Base-by-base conservation (phyloP, 2,888 invertebrate genomes). In the Sinhomidia bicolor region DNA sequence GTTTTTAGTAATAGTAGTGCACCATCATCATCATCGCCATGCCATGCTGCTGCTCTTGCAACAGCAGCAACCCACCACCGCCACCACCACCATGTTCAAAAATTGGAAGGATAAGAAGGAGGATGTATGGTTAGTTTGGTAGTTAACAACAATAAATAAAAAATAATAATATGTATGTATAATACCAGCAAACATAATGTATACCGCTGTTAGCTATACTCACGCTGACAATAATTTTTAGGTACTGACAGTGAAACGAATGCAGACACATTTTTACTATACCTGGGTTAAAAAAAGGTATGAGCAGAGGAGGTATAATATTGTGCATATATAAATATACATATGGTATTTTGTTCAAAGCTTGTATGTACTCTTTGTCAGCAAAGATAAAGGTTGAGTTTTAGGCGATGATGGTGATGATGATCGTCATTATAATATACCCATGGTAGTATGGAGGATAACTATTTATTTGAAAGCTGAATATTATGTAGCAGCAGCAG, bases 121-220 rank as follows among this genome's bases (percentile, higher is more conserved):
- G 76, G 76, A 51, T 76, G 54, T 76, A 76, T 76, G 76, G 76
- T 76, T 76, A 51, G 54, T 76, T 76, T 76, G 51, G 76, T 76
- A 76, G 76, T 76, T 76, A 76, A 76, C 51, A 74, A 47, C 6
- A 76, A 32, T 36, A 29, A 65, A 29, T 36, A 36, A 36, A 32
- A 65, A 65, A 20, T n/a, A n/a, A n/a, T n/a, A n/a, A n/a, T n/a
- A n/a, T n/a, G n/a, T n/a, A n/a, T n/a, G n/a, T n/a, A 20, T 65
- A 36, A 65, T 32, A 65, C 29, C 57, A 57, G 57, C 57, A 36
- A 36, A 36, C 12, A 51, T 36, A 23, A 57, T 17, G 23, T 14
- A 62, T 5, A 29, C 14, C 62, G 62, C 62, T 62, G 57, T 57
- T 57, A 57, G 57, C 57, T 20, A 57, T 57, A 57, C 57, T n/a